A percentile compares a stretch with the other conserved stretches of the same genome.
Conservation (phyloP, 2,888 invertebrate species). For the Tipula vernalis region DNA sequence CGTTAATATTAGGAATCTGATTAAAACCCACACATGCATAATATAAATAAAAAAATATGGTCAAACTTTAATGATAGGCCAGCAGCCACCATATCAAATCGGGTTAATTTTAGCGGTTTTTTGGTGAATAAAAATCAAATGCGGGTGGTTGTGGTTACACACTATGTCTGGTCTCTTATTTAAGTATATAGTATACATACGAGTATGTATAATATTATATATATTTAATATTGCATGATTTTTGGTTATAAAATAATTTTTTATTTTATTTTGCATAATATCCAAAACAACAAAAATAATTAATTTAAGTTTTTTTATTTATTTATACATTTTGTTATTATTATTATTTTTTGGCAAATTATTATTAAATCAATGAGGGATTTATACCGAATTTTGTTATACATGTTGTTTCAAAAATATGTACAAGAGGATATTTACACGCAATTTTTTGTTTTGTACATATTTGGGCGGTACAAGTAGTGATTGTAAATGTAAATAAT, state of each 20-base stretch:
- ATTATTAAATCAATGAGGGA: not conserved
- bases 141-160: not conserved
- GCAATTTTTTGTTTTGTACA: not conserved
- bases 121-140: not conserved
- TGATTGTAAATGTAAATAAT: not conserved
- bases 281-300: not conserved
- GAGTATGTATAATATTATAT: not conserved
- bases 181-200: not conserved
- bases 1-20: not conserved
- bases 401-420: not conserved
- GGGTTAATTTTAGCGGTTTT: not conserved
- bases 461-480: not conserved
- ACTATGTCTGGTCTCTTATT: not conserved
- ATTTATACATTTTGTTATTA: not conserved
- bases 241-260: not conserved
- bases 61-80: not conserved
- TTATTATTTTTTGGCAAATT: not conserved
- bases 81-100: not conserved
- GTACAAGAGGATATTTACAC: not conserved
- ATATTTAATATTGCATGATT: not conserved
- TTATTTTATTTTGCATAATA: not conserved
- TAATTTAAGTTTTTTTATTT: not conserved
- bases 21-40: not conserved
- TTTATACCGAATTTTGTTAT: not conserved
- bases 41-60: not conserved